Percentiles rank a stretch among this genome's conserved stretches.
Evolutionary conservation across 2,113 vertebrate species (phyloP).

Genomic region (Scolopax mira): DNA sequence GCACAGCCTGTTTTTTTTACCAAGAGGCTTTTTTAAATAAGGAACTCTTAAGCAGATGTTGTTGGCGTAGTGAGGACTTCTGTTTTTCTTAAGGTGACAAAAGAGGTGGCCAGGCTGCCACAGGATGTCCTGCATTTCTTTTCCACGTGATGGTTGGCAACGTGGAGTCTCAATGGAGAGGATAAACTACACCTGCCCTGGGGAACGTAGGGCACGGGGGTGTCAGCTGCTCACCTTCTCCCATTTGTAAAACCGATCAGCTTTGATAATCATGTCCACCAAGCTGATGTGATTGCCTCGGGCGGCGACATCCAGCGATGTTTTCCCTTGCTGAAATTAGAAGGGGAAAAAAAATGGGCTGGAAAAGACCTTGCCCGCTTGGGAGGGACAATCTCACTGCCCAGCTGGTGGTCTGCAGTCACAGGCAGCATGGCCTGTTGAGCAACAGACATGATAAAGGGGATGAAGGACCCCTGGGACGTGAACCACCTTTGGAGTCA

Average conservation of each 20-base stretch:
- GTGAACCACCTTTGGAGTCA: background rate
- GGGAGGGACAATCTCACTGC: background rate
- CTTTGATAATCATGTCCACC: constrained; percentile 93
- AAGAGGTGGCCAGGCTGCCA: background rate
- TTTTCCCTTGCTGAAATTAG: constrained; percentile 85
- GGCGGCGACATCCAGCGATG: constrained; percentile 84
- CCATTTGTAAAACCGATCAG: constrained; percentile 86
- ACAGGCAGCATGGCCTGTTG: background rate
- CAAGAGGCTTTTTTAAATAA: background rate
- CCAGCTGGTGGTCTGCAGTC: background rate
- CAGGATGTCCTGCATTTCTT: background rate
- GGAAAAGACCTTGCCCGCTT: background rate
- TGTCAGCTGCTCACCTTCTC: constrained; percentile 75
- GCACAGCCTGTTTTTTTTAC: background rate
- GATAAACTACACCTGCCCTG: background rate
- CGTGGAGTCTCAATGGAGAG: background rate
- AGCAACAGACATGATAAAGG: background rate
- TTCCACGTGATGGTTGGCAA: background rate
- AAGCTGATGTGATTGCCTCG: constrained; percentile 84
- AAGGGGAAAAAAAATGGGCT: background rate
- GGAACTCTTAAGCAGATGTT: background rate
- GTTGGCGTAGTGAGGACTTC: background rate
- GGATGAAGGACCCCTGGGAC: background rate
- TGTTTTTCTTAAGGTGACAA: background rate
- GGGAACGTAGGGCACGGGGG: background rate